Base-by-base conservation (phyloP, 2,113 vertebrate genomes). In the Cephalophus harveyi region DNA sequence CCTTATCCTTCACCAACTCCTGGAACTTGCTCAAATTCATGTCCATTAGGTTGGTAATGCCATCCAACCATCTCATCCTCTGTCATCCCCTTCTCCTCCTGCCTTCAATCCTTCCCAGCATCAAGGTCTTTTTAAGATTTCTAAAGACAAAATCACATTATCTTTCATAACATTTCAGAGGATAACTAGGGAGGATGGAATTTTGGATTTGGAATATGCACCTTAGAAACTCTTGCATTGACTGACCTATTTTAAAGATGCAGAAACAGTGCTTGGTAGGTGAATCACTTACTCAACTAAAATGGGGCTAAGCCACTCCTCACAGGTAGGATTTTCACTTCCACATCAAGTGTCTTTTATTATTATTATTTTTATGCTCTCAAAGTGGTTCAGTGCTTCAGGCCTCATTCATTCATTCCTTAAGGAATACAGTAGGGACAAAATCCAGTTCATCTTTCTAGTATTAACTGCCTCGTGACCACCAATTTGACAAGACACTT, bases 101-200 rank as follows among this genome's bases (percentile, higher is more conserved):
- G 11, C 67, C n/a, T 40, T 74, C 67, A 74, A 13, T 74, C 21
- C 36, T 74, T 25, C 21, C 67, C 67, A 74, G n/a, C 67, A 74
- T 23, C 67, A 74, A 11, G 21, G 10, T 74, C 5, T 74, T 74
- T 74, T 74, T 74, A 92, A 81, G 36, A 52, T 27, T n/a, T 74
- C 57, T 2, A 8, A 3, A 79, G 54, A 50, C 57, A 28, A 6
- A 48, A n/a, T 89, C 46, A 9, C 15, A 46, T 79, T 86, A 60
- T 28, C 52, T 93, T 96, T 67, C 21, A 15, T 86, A 74, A 83
- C 84, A 83, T 91, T 91, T 36, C 71, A 92, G 89, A 97, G 17
- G 12, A 2, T 25, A 54, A 28, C 40, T 59, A 79, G n/a, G 52
- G 13, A 4, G 21, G 30, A 64, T 10, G 84, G 48, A 96, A 95